These are phyloP conservation scores for Drosophila stalkeri DNA, from an alignment of 2,888 invertebrate species.

Conservation along the genomic window DNA sequence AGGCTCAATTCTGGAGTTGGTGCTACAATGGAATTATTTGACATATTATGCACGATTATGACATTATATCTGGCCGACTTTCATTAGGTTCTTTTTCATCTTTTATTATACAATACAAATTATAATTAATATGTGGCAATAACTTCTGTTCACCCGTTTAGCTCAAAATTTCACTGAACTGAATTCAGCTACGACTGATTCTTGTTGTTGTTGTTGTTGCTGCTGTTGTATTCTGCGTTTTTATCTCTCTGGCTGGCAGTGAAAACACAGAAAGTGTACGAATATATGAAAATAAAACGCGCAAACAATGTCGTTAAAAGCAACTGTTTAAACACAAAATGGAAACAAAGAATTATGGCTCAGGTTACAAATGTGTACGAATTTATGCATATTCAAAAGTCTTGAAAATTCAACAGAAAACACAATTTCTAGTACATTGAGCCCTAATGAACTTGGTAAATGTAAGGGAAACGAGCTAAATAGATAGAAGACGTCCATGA, in stretches of 20 bases:
- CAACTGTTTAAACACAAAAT: constrained; percentile 67
- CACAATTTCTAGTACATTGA: constrained; percentile 12
- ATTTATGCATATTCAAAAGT: constrained; percentile 12
- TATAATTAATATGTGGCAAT: constrained; percentile 28
- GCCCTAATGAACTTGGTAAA: not conserved
- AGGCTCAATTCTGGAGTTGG: constrained; percentile 46
- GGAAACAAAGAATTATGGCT: constrained; percentile 41
- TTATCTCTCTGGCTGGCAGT: constrained; percentile 26
- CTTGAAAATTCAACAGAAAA: not conserved
- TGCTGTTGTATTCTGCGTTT: constrained; percentile 2
- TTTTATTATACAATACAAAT: constrained; percentile 56
- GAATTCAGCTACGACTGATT: constrained; percentile 32
- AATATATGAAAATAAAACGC: constrained; percentile 27
- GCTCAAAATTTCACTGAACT: constrained; percentile 44
- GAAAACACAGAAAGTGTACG: constrained; percentile 31
- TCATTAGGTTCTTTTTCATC: constrained; percentile 46
- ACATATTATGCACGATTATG: constrained; percentile 42
- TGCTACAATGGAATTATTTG: constrained; percentile 45
- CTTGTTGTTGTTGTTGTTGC: not conserved
- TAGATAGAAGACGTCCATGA: not conserved
- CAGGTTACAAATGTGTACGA: constrained; percentile 19
- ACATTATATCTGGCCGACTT: constrained; percentile 46
- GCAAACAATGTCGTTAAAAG: constrained; percentile 54
- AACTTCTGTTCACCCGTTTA: constrained; percentile 27
- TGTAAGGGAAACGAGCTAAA: not conserved